phyloP scores from a whole-genome alignment of 1,140 invertebrate genomes.

The Euschistus heros region DNA sequence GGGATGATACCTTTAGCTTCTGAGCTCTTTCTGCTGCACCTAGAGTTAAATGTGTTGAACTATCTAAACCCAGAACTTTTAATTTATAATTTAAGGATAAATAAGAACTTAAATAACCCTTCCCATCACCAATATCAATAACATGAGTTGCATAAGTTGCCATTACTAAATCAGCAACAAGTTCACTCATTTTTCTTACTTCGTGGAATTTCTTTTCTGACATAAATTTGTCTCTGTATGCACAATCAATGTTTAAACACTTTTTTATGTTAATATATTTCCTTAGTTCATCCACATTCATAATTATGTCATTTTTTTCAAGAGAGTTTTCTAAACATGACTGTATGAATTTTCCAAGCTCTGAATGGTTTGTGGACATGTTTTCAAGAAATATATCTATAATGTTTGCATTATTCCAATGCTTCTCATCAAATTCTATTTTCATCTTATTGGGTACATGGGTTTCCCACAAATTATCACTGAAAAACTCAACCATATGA shows the following conservation, averaged over 20 bases:
- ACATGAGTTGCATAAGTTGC: conserved; percentile 38
- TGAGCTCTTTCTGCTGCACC: conserved; percentile 49
- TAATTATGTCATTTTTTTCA: not conserved
- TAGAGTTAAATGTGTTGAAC: conserved; percentile 48
- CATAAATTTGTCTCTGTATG: conserved; percentile 38
- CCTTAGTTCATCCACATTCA: conserved; percentile 27
- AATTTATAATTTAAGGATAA: conserved; percentile 57
- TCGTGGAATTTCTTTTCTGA: conserved; percentile 71
- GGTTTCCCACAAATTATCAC: conserved; percentile 51
- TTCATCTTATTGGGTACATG: conserved; percentile 45
- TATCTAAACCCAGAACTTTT: conserved; percentile 69
- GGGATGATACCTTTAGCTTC: conserved; percentile 40
- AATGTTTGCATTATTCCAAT: not conserved
- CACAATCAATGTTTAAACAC: conserved; percentile 35
- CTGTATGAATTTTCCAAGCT: conserved; percentile 11
- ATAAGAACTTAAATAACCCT: conserved; percentile 68
- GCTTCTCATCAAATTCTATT: conserved; percentile 39
- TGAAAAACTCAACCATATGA: conserved; percentile 73
- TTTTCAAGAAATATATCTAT: not conserved
- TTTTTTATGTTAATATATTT: conserved; percentile 35
- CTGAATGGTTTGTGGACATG: not conserved
- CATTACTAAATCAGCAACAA: conserved; percentile 39
- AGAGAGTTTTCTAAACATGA: conserved; percentile 33
- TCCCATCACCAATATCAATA: conserved; percentile 77
- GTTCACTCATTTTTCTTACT: conserved; percentile 48